Percentiles rank a stretch among this genome's conserved stretches.
These are phyloP conservation scores for Alloplasta piceator DNA, from an alignment of 2,888 invertebrate genomes.

Conservation along the genomic window DNA sequence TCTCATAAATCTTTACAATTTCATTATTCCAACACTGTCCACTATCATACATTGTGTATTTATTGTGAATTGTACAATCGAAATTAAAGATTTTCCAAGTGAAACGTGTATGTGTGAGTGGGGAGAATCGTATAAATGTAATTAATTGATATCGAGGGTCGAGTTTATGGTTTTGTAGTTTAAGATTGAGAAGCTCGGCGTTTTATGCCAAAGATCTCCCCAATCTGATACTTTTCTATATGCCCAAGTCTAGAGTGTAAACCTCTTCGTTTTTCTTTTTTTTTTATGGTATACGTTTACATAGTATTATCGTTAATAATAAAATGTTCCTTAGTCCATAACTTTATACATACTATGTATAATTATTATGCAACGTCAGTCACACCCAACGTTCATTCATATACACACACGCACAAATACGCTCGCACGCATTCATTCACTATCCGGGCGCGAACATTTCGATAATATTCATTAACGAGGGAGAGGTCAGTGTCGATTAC, in stretches of 20 bases:
- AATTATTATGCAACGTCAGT: slow-evolving; percentile 83
- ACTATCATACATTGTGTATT: slow-evolving; percentile 76
- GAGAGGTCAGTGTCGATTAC: slow-evolving; percentile 56
- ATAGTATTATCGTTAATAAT: slow-evolving; percentile 81
- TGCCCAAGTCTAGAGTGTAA: slow-evolving; percentile 75
- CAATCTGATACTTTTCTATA: slow-evolving; percentile 53
- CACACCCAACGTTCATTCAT: slow-evolving; percentile 79
- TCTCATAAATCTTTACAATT: slow-evolving; percentile 69
- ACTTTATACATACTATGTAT: slow-evolving; percentile 84
- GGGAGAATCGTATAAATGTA: slow-evolving; percentile 15
- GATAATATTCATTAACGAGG: slow-evolving; percentile 68
- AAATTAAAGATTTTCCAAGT: slow-evolving; percentile 64
- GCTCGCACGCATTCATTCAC: slow-evolving; percentile 59
- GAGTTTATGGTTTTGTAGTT: slow-evolving; percentile 3
- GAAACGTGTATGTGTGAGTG: slow-evolving; percentile 54
- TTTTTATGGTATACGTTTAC: slow-evolving; percentile 76
- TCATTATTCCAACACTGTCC: slow-evolving; percentile 73
- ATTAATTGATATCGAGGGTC: slow-evolving; percentile 37
- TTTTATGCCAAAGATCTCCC: slow-evolving; percentile 68
- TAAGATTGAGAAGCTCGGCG: slow-evolving; percentile 41
- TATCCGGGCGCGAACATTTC: slow-evolving; percentile 77
- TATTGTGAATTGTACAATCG: slow-evolving; percentile 77
- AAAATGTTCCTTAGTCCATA: slow-evolving; percentile 80
- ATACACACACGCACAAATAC: no score
- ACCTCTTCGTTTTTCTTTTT: slow-evolving; percentile 71